Percentiles rank a stretch among this genome's conserved stretches.
Evolutionary conservation across 2,113 vertebrate genomes (phyloP).

Genomic region (Salvelinus sp.): DNA sequence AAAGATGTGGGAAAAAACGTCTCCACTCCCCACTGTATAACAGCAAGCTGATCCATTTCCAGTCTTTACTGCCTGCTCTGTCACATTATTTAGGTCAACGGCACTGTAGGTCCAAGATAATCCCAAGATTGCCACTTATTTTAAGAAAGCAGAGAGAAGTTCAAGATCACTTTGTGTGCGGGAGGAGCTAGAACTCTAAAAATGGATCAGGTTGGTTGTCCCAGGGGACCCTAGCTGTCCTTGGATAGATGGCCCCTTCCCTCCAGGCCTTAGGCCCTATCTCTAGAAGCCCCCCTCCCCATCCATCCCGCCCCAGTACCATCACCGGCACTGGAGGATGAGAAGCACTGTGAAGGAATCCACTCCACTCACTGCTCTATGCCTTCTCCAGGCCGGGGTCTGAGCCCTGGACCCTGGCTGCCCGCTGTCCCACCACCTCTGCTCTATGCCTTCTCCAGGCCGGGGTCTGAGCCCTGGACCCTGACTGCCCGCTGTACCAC

Average conservation of each 20-base stretch:
- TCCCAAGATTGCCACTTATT: slow-evolving; percentile 78
- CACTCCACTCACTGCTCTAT: slow-evolving; percentile 25
- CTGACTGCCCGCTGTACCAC: slow-evolving; percentile 49
- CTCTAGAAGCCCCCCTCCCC: slow-evolving; percentile 2
- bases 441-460: not conserved
- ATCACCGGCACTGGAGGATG: slow-evolving; percentile 49
- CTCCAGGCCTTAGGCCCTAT: slow-evolving; percentile 48
- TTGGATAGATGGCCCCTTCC: slow-evolving; percentile 42
- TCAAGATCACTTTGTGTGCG: slow-evolving; percentile 68
- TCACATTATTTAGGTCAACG: slow-evolving; percentile 69
- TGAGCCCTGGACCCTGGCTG: too few species aligned
- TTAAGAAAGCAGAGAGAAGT: slow-evolving; percentile 72
- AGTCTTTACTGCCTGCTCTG: slow-evolving; percentile 42
- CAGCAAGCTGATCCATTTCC: slow-evolving; percentile 39
- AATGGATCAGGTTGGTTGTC: slow-evolving; percentile 66
- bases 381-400: slow-evolving; percentile 9
- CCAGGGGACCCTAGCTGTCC: slow-evolving; percentile 38
- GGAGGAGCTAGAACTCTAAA: slow-evolving; percentile 64
- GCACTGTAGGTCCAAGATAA: slow-evolving; percentile 68
- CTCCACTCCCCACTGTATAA: slow-evolving; percentile 12
- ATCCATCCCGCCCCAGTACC: not conserved
- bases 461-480: slow-evolving; percentile 21
- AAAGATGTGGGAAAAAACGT: too few species aligned
- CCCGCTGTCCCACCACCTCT: too few species aligned
- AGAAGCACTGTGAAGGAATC: slow-evolving; percentile 69